These are phyloP conservation scores for Galemys pyrenaicus DNA, from an alignment of 2,113 vertebrate genomes.

Conservation along the genomic window DNA sequence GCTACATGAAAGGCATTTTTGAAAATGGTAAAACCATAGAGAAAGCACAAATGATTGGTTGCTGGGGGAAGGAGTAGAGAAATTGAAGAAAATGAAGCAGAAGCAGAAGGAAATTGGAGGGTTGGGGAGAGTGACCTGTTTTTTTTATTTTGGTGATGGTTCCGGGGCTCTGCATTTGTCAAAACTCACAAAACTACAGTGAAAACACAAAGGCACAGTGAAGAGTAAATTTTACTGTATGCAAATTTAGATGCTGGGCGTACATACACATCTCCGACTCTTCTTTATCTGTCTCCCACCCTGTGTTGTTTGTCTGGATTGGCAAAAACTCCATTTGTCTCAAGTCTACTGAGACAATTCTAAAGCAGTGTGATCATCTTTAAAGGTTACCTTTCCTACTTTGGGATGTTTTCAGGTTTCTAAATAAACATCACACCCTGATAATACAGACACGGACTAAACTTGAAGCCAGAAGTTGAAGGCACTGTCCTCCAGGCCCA, in stretches of 20 bases:
- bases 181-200: neutral
- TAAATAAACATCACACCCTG: neutral
- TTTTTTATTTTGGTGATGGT: neutral
- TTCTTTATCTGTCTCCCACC: neutral
- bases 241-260: neutral
- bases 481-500: rapidly evolving
- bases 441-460: neutral
- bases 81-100: neutral
- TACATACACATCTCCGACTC: neutral
- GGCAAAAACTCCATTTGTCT: too few species aligned
- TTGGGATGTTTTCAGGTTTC: neutral
- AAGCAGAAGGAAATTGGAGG: neutral
- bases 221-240: neutral
- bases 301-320: neutral
- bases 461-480: neutral
- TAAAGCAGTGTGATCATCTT: neutral
- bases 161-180: neutral
- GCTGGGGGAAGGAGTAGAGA: neutral
- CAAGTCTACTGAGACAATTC: neutral
- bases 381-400: neutral
- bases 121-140: neutral
- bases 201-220: neutral
- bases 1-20: neutral
- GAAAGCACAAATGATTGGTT: neutral
- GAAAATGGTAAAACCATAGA: neutral